phyloP scores from a whole-genome alignment of 2,113 vertebrate genomes.

The Pipa parva region DNA sequence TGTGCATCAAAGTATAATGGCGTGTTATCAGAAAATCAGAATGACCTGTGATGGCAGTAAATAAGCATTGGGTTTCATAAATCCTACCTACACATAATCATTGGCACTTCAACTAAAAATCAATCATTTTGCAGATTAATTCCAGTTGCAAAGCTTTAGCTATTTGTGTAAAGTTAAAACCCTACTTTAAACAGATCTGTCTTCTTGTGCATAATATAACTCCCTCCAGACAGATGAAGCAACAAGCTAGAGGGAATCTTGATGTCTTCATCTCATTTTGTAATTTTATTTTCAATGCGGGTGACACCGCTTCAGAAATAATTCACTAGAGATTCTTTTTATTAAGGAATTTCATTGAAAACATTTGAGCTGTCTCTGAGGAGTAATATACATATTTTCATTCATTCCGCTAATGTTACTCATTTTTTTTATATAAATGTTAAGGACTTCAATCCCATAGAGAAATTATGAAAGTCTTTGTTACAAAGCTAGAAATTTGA shows the following conservation, averaged over 20 bases:
- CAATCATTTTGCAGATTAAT: constrained; percentile 21
- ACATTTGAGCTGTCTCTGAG: constrained; percentile 27
- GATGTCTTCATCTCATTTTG: constrained; percentile 8
- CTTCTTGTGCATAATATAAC: background rate
- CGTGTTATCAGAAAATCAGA: constrained; percentile 34
- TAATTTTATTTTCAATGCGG: constrained; percentile 28
- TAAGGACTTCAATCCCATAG: constrained; percentile 31
- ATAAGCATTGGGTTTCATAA: constrained; percentile 16
- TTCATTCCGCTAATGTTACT: constrained; percentile 35
- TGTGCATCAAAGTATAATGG: constrained; percentile 26
- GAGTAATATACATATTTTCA: constrained; percentile 33
- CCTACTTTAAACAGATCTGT: background rate
- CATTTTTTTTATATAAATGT: constrained; percentile 23
- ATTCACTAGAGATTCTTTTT: constrained; percentile 28
- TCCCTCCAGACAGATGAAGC: background rate
- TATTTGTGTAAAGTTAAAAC: constrained; percentile 7
- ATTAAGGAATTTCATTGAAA: constrained; percentile 37
- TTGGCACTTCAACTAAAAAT: constrained; percentile 7
- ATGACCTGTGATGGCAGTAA: constrained; percentile 24
- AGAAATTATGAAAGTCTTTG: constrained; percentile 29
- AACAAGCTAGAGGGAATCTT: constrained; percentile 4
- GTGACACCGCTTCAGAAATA: constrained; percentile 12
- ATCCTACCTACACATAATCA: constrained; percentile 14
- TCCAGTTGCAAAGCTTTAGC: background rate
- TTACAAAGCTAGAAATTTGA: constrained; percentile 12